Conservation (phyloP, 2,888 invertebrate species). For the Ennomos erosarius region DNA sequence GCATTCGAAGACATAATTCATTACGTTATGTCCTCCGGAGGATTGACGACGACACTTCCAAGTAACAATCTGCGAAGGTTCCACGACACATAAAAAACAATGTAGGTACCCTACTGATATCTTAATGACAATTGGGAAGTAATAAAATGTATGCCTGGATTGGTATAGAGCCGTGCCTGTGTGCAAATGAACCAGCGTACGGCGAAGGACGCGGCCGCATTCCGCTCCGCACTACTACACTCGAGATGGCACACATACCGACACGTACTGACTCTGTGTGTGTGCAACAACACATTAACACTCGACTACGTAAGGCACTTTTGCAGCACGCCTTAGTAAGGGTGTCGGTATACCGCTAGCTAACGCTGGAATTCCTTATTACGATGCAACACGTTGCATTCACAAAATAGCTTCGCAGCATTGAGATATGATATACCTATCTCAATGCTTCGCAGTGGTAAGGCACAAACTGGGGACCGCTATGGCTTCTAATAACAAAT, state of each 20-base stretch:
- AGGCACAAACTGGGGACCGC: conserved; percentile 48
- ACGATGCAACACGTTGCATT: conserved; percentile 66
- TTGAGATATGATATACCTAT: no score
- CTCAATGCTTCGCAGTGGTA: conserved; percentile 41
- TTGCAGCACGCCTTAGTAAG: conserved; percentile 59
- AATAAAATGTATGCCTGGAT: conserved; percentile 67
- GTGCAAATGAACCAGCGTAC: conserved; percentile 81
- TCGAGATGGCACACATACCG: conserved; percentile 77
- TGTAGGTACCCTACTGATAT: conserved; percentile 50
- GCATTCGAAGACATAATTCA: conserved; percentile 33
- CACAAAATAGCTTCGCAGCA: conserved; percentile 57
- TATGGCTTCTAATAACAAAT: conserved; percentile 43
- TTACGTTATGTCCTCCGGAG: conserved; percentile 38
- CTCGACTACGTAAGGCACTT: conserved; percentile 68
- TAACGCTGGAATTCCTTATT: conserved; percentile 68
- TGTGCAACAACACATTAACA: conserved; percentile 59
- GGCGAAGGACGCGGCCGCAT: conserved; percentile 84
- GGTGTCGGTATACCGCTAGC: conserved; percentile 60
- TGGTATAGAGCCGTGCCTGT: conserved; percentile 67
- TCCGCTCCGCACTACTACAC: conserved; percentile 74
- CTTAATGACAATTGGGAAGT: conserved; percentile 73
- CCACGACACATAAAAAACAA: conserved; percentile 43
- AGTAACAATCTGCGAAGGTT: conserved; percentile 41
- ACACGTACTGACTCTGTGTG: conserved; percentile 61
- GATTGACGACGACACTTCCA: conserved; percentile 37